Base-by-base conservation (phyloP, 1,140 invertebrate species). In the Bombus fervidus region DNA sequence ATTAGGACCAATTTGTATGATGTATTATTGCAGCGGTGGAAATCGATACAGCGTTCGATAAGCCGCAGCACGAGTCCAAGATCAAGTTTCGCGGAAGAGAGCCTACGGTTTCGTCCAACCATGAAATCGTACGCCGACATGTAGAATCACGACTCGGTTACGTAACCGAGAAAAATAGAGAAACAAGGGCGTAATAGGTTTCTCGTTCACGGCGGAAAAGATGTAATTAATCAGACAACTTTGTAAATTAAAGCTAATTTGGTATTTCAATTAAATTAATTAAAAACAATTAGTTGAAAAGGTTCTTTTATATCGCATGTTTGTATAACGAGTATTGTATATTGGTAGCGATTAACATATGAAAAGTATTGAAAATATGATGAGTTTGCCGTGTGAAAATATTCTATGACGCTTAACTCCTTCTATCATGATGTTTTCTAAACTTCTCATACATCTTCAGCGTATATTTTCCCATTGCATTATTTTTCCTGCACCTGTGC, bases 1-100 rank as follows among this genome's bases (percentile, higher is more conserved):
- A 84, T 84, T 84, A 84, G 76, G 31, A 43, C 10, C 78, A 80
- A 84, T 84, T 84, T 84, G 76, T 84, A 80, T 64, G 83, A 79
- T 12, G 76, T 43, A 80, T 80, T 34, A 15, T 25, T 31, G 47
- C n/a, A 3, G 34, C 39, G 75, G 53, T 84, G 74, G 64, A 71
- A 78, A 78, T 78, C 64, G 74, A 84, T 78, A 47, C 43, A 22
- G 31, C 53, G 53, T n/a, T 25, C 22, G 76, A 76, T 83, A 77
- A 77, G 28, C 53, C 41, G 12, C 28, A 41, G 62, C 74, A 75
- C 81, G 74, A 72, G 53, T 37, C 83, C 83, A 84, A 84, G 76
- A 84, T 79, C 83, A 80, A 84, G 83, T 84, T 84, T 80, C 76
- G 53, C 76, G 76, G 76, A 72, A 72, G 53, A 59, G 72, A 75